Base-by-base conservation (phyloP, 2,113 vertebrate species). In the Girardinichthys multiradiatus region DNA sequence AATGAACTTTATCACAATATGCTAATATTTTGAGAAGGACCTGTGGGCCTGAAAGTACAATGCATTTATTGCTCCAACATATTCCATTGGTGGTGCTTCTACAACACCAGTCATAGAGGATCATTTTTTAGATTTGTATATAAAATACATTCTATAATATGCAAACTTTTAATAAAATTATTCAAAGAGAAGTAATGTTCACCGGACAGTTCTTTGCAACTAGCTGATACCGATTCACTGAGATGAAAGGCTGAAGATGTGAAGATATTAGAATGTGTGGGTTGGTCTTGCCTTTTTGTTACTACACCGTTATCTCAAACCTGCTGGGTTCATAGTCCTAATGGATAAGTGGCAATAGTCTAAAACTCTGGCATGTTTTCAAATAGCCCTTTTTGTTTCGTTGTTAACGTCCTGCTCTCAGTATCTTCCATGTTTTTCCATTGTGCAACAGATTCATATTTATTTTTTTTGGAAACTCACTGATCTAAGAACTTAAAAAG, bases 321-420 rank as follows among this genome's bases (percentile, higher is more conserved):
- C 71, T 57, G 68, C 70, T 82, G 57, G 67, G 71, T 76, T 79
- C 77, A 72, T 72, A 68, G 73, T 78, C 76, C 87, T 57, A 31
- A n/a, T n/a, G 24, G 48, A 54, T 54, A 54, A 9, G 76, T 82
- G 64, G 65, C 68, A 61, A 86, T 84, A 77, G 70, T 82, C 79
- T 75, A 87, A 74, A 79, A 64, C 59, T 59, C 31, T 88, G 81
- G 84, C 85, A 66, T 79, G 77, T 86, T 78, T 89, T 77, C 81
- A 83, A 63, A 1, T 39, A 72, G 63, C 76, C 4, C 17, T 60
- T 79, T 70, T 70, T 68, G 63, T 85, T 68, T 79, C 65, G 39
- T 79, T 70, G 29, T 37, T 35, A 61, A 51, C 84, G 48, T 59
- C 64, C 68, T 76, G 60, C 63, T 30, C 51, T 39, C 37, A 57